phyloP scores from a whole-genome alignment of 2,113 vertebrate species.

The Gopherus flavomarginatus region DNA sequence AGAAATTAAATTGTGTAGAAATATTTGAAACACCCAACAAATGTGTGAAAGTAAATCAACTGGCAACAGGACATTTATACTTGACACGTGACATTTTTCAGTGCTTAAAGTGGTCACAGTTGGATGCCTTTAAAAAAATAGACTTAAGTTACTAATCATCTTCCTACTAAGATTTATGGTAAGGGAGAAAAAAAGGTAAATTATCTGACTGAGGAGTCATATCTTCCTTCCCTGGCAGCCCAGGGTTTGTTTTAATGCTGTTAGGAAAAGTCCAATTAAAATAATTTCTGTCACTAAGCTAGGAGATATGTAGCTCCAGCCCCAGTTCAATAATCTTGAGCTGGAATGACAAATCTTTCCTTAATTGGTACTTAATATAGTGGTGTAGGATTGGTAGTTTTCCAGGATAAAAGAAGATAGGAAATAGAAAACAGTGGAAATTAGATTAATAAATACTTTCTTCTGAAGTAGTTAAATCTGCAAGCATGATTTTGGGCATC shows the following conservation, averaged over 20 bases:
- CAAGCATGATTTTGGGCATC: conserved; percentile 73
- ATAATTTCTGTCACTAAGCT: conserved; percentile 79
- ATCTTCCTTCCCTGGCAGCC: conserved; percentile 75
- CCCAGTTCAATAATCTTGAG: conserved; percentile 61
- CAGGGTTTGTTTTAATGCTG: conserved; percentile 76
- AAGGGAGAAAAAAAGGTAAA: conserved; percentile 78
- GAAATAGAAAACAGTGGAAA: conserved; percentile 65
- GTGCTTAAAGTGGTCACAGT: conserved; percentile 63
- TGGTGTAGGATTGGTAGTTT: conserved; percentile 69
- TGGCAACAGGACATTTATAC: conserved; percentile 64
- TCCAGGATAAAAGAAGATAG: conserved; percentile 71
- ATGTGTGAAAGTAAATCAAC: conserved; percentile 72
- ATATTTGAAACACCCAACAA: conserved; percentile 65
- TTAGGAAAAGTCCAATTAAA: conserved; percentile 80
- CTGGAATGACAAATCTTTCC: conserved; percentile 71
- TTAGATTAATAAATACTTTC: conserved; percentile 64
- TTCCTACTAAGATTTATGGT: conserved; percentile 79
- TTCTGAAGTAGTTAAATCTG: conserved; percentile 64
- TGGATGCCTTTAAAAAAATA: conserved; percentile 58
- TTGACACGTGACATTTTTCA: conserved; percentile 57
- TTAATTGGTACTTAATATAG: conserved; percentile 73
- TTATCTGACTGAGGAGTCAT: conserved; percentile 79
- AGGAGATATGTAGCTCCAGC: conserved; percentile 65
- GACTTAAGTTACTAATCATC: conserved; percentile 74
- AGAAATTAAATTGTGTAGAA: conserved; percentile 60